Evolutionary conservation across 2,888 invertebrate species (phyloP).

Genomic region (Philopedon plagiatum): DNA sequence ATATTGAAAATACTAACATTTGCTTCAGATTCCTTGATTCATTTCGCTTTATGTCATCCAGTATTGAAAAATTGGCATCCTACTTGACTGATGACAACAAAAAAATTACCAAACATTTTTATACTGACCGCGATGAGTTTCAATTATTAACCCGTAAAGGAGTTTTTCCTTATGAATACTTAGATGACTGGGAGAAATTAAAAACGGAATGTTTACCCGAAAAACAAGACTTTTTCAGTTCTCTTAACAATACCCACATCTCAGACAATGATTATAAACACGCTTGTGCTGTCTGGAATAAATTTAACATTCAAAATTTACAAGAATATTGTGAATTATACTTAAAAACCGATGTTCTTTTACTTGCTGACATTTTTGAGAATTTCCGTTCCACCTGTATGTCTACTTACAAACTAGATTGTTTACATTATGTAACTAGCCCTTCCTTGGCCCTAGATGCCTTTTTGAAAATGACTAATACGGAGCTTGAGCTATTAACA

Average conservation of each 20-base stretch:
- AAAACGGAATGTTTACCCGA: not conserved
- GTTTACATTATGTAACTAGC: constrained; percentile 19
- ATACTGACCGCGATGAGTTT: not conserved
- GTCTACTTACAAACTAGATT: constrained; percentile 9
- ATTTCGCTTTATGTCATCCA: not conserved
- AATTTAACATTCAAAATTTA: constrained; percentile 10
- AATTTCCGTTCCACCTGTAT: constrained; percentile 10
- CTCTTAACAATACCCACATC: not conserved
- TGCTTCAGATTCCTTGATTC: constrained; percentile 29
- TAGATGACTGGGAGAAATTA: constrained; percentile 8
- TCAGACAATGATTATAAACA: constrained; percentile 5
- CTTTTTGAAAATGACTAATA: constrained; percentile 10
- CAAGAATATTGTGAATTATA: constrained; percentile 11
- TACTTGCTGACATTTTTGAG: constrained; percentile 21
- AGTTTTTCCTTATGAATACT: constrained; percentile 17
- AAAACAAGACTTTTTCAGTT: not conserved
- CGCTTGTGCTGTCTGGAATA: constrained; percentile 15
- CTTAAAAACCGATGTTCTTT: constrained; percentile 18
- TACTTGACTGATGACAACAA: not conserved
- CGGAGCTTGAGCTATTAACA: constrained; percentile 4
- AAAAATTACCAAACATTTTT: not conserved
- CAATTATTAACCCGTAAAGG: not conserved
- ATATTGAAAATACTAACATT: constrained; percentile 39
- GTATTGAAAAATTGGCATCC: not conserved
- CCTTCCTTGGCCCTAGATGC: constrained; percentile 12